A percentile compares a stretch with the other conserved stretches of the same genome.
These are phyloP conservation scores for Calliopum simillimum DNA, from an alignment of 2,888 invertebrate genomes.

Conservation along the genomic window DNA sequence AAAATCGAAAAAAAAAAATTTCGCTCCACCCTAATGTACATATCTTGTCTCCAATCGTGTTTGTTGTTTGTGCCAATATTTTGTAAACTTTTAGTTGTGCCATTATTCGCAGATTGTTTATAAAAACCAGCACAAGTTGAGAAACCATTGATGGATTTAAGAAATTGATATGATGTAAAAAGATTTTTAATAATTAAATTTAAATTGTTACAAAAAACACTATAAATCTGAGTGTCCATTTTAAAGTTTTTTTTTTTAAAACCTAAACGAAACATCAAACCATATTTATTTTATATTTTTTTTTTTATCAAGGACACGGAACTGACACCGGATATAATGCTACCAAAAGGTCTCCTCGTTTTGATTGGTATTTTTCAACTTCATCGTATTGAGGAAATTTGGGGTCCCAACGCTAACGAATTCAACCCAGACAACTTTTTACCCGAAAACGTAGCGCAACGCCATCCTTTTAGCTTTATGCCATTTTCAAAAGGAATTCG, in stretches of 20 bases:
- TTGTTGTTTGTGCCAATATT: too few relatives aligned
- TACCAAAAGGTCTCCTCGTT: neutral
- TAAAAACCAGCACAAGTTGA: too few relatives aligned
- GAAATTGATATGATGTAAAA: too few relatives aligned
- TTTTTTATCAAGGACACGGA: too few relatives aligned
- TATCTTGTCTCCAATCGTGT: too few relatives aligned
- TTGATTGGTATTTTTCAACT: neutral
- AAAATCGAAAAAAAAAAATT: too few relatives aligned
- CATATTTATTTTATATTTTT: too few relatives aligned
- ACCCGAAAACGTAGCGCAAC: slow-evolving; percentile 1
- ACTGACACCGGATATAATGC: neutral
- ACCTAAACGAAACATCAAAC: neutral
- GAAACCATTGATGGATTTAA: too few relatives aligned
- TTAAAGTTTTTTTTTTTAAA: neutral
- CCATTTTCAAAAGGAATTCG: slow-evolving; percentile 7
- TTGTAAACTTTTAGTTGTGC: too few relatives aligned
- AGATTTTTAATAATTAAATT: neutral
- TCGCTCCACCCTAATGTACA: too few relatives aligned
- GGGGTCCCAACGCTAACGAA: neutral
- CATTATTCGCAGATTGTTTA: too few relatives aligned
- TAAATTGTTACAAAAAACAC: too few relatives aligned
- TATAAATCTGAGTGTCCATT: neutral
- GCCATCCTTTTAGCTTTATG: neutral
- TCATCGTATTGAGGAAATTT: neutral
- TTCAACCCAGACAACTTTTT: slow-evolving; percentile 10